Evolutionary conservation across 2,888 invertebrate genomes (phyloP).

Genomic region (Platycheirus rosarum): DNA sequence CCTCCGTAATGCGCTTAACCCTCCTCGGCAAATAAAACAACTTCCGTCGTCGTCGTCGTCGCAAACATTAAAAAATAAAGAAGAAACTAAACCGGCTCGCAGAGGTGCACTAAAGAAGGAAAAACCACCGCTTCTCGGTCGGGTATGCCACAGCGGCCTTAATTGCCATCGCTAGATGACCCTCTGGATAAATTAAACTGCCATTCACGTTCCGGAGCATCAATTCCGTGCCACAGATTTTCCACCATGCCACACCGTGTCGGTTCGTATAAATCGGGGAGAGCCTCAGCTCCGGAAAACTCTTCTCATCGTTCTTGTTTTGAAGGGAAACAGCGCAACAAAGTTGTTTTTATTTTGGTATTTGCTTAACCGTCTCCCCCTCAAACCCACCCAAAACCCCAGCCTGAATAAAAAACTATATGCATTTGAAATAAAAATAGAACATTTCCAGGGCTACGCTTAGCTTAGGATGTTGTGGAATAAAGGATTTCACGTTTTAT

Average conservation of each 20-base stretch:
- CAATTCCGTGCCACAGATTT: constrained; percentile 64
- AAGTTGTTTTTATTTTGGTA: constrained; percentile 23
- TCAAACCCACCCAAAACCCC: too few species aligned
- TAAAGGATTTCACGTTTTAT: constrained; percentile 54
- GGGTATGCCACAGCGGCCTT: constrained; percentile 66
- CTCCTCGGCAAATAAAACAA: constrained; percentile 12
- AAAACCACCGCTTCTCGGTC: constrained; percentile 57
- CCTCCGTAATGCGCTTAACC: constrained; percentile 3
- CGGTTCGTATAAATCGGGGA: constrained; percentile 7
- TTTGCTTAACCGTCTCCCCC: background rate
- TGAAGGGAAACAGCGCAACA: constrained; percentile 19
- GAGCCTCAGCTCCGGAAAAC: constrained; percentile 4
- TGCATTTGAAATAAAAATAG: constrained; percentile 50
- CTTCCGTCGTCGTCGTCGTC: background rate
- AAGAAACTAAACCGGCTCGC: constrained; percentile 4
- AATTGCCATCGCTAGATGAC: constrained; percentile 72
- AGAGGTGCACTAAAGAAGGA: constrained; percentile 13
- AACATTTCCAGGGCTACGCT: constrained; percentile 55
- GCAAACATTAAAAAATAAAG: constrained; percentile 16
- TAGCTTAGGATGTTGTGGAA: constrained; percentile 38
- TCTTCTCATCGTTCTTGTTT: background rate
- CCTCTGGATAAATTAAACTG: constrained; percentile 73
- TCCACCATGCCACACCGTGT: constrained; percentile 22
- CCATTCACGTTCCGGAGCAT: constrained; percentile 69
- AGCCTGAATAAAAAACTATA: background rate